Evolutionary conservation across 2,888 invertebrate genomes (phyloP), one percentile per base, ranked within the genome.

Genomic region (Ormyrus rosae): DNA sequence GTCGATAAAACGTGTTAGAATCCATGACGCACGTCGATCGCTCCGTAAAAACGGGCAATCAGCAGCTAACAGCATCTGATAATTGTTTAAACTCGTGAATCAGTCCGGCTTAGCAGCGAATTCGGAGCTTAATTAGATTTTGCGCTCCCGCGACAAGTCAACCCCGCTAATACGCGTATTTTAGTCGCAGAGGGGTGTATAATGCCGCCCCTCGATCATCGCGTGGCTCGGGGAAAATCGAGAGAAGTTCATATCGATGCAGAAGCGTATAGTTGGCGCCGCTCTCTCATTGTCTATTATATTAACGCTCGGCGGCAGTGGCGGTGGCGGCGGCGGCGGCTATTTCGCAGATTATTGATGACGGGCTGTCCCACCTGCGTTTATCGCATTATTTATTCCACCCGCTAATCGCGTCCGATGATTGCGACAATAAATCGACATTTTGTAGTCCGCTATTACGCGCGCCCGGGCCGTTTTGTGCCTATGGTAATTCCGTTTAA

Each of bases 321-420:
- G 5, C 48, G 45, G 46, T 2, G 50, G 72, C 71, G 11, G 10
- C 34, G 34, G 34, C 34, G 34, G 3, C 4, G 63, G 73, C 73
- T 78, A 73, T 81, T 78, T 75, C 60, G 70, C 55, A n/a, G 75
- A 76, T 81, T 82, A 82, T 82, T 79, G 79, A 79, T 79, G 76
- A 80, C 58, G 60, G 13, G 48, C 51, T 60, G 76, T 73, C 69
- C 63, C 68, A 77, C 58, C 73, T 80, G 73, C 67, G 76, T 77
- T 82, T 79, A 82, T 73, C 72, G 69, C 74, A 70, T 81, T 81
- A 78, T 81, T 81, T 79, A 78, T 79, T 63, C 75, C 10, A 34
- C 50, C 34, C 67, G 72, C 78, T 79, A 81, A 81, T 78, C 70
- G 81, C 76, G 60, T 45, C 64, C 70, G 70, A 81, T 74, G 78